Evolutionary conservation across 1,140 invertebrate species (phyloP), one percentile per base, ranked within the genome.

Genomic region (Odontomachus brunneus): DNA sequence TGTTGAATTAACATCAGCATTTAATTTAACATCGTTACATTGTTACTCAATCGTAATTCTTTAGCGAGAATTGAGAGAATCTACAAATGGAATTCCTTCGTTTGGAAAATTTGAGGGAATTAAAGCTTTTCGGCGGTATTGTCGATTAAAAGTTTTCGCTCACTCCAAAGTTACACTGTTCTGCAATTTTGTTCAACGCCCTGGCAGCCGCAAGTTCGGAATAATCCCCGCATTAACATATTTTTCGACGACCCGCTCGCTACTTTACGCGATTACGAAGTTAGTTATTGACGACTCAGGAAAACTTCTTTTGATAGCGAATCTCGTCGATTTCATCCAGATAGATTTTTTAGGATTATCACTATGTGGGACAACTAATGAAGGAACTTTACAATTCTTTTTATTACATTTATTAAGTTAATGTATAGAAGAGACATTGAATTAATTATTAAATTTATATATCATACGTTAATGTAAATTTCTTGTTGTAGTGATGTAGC

Each of bases 201-300:
- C 19, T 12, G 44, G 48, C 12, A 44, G 12, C 22, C 19, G 17
- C 24, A 22, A 71, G 71, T 80, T 33, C 51, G 44, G 44, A n/a
- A 44, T 57, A 17, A 80, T 80, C 24, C n/a, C 14, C 12, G 9
- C 44, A 12, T 71, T 80, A 71, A 57, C 12, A 80, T 19, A 66
- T 71, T 69, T 57, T 55, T 71, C 17, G 2, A 57, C 14, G 22
- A 48, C 17, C 38, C 69, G 57, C 17, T 44, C 11, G 17, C 17
- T 29, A 33, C 44, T 69, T 53, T 7, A n/a, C 5, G 22, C 24
- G 22, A 66, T 55, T 26, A 51, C 57, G 17, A 78, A 67, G 44
- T 69, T 78, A 75, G 3, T 9, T 22, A 53, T 33, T 29, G 17
- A 12, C 15, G 7, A 5, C 7, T 55, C 15, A 4, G 17, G 29